Evolutionary conservation across 2,888 invertebrate genomes (phyloP), one percentile per base, ranked within the genome.

Genomic region (Orthonychiurus folsomi): DNA sequence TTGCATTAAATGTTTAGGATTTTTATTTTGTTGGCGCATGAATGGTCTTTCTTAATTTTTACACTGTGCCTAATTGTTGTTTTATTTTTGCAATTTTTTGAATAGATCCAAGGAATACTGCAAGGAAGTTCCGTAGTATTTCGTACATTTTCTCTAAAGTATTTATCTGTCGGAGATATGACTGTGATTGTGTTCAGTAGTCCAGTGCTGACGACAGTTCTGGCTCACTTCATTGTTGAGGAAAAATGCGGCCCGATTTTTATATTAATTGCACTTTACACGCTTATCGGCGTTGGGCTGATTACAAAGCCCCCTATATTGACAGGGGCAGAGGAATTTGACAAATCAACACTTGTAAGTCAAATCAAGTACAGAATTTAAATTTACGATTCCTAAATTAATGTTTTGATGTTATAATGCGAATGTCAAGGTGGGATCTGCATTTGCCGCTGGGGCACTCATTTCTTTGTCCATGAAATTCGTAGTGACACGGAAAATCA

Each of bases 131-230:
- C 64, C 1, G 64, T 64, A 1, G 56, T 64, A 21, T 54, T 58
- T 23, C 61, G 64, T 3, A 54, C 58, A 5, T 58, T 26, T 18
- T 50, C 64, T 12, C 50, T 64, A 3, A 23, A 20, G 18, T 61
- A 50, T 24, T 37, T 64, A n/a, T 26, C 61, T 1, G 37, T 64
- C 1, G 64, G 64, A 23, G 64, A 64, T 56, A 64, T 64, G 64
- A 64, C 64, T 9, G 64, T 64, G 2, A 64, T 64, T 54, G 64
- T 64, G 15, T 64, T 64, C 61, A 61, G 61, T 47, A 37, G 53
- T 24, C 64, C 64, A 21, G 59, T 64, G 27, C 59, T 64, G 3
- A 61, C 61, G 5, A 64, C 64, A 1, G 48, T 64, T 47, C 26
- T 64, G 9, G 64, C 64, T 28, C 59, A 61, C 27, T 64, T 64